A percentile compares a stretch with the other conserved stretches of the same genome.
These are phyloP conservation scores for Hyperoodon ampullatus DNA, from an alignment of 2,113 vertebrate species.

Conservation along the genomic window DNA sequence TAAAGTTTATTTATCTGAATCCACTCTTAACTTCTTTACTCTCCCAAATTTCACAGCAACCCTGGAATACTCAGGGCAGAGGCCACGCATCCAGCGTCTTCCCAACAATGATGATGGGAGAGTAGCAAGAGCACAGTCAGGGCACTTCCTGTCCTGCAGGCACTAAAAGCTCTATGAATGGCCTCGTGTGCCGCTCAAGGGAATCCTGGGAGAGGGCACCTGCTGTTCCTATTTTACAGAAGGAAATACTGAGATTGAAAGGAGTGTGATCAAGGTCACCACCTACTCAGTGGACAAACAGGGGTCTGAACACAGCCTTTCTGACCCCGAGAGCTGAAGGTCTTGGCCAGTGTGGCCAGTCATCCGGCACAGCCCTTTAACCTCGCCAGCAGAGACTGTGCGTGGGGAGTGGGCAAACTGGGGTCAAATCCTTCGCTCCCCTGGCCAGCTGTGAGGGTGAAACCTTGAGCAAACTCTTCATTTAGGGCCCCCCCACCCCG, in stretches of 20 bases:
- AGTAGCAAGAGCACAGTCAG: too few species aligned
- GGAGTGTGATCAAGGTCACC: not conserved
- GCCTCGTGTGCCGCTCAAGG: not conserved
- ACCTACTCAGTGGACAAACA: not conserved
- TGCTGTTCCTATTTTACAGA: not conserved
- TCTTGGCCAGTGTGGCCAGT: not conserved
- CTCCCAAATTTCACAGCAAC: not conserved
- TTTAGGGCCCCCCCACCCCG: not conserved
- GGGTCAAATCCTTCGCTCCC: not conserved
- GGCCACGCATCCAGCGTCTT: not conserved
- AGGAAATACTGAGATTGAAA: not conserved
- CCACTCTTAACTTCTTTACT: not conserved
- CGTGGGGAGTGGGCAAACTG: accelerated
- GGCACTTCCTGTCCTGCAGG: too few species aligned
- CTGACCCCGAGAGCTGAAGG: not conserved
- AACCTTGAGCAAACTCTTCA: not conserved
- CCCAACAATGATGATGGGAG: accelerated
- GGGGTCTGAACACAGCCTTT: not conserved
- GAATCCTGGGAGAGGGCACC: not conserved
- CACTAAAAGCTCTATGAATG: not conserved
- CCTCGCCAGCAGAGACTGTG: not conserved
- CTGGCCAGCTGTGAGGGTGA: not conserved
- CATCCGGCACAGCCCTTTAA: not conserved
- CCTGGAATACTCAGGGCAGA: not conserved
- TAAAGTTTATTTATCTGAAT: not conserved